Evolutionary conservation across 1,140 invertebrate species (phyloP).

Genomic region (Achroia grisella): DNA sequence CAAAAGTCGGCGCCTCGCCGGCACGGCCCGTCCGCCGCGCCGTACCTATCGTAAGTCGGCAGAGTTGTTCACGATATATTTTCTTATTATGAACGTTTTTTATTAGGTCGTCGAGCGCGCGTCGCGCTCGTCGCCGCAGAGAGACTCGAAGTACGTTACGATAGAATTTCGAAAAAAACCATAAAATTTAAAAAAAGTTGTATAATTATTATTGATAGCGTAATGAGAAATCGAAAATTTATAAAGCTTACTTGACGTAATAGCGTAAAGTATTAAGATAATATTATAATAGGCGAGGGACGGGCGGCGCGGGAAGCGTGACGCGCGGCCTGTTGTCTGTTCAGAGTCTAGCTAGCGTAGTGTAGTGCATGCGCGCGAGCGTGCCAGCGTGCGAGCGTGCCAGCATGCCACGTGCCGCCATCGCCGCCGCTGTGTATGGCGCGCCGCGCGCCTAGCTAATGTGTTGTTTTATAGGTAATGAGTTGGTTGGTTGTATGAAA

Average conservation of each 20-base stretch:
- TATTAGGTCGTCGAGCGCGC: slow-evolving; percentile 57
- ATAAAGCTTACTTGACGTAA: slow-evolving; percentile 73
- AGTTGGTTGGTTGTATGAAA: slow-evolving; percentile 10
- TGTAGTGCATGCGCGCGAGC: slow-evolving; percentile 7
- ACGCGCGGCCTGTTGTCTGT: slow-evolving; percentile 29
- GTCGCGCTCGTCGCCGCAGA: slow-evolving; percentile 53
- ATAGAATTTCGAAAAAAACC: slow-evolving; percentile 71
- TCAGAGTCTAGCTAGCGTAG: slow-evolving; percentile 24
- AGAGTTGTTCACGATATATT: slow-evolving; percentile 72
- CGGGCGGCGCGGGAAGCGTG: slow-evolving; percentile 48
- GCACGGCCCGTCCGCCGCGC: slow-evolving; percentile 69
- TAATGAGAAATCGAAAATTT: slow-evolving; percentile 72
- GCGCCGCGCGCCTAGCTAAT: slow-evolving; percentile 29
- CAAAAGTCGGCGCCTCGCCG: slow-evolving; percentile 71
- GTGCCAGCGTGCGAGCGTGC: not conserved
- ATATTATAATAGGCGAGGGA: slow-evolving; percentile 58
- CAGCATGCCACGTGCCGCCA: slow-evolving; percentile 16
- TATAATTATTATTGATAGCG: slow-evolving; percentile 72
- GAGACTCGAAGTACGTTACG: slow-evolving; percentile 66
- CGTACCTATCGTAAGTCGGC: slow-evolving; percentile 70
- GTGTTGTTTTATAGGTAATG: slow-evolving; percentile 34
- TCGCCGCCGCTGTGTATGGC: no score
- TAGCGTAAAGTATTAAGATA: slow-evolving; percentile 73
- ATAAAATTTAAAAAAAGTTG: slow-evolving; percentile 73
- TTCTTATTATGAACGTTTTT: slow-evolving; percentile 74